Base-by-base conservation (phyloP, 2,888 invertebrate genomes). In the Leucoptera coffeella region DNA sequence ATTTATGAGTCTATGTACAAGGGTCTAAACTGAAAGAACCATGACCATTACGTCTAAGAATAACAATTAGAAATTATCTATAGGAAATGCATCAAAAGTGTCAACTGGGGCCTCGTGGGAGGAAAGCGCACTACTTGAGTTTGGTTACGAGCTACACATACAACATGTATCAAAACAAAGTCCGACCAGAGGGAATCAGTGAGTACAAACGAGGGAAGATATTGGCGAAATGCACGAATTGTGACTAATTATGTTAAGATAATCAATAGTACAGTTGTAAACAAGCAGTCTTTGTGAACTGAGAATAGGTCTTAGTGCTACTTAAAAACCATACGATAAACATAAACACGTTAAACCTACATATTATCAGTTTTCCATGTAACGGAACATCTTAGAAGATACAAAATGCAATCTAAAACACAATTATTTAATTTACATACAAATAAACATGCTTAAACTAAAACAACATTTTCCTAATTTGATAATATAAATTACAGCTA, bases 331-430 rank as follows among this genome's bases (percentile, higher is more conserved):
- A 60, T n/a, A 60, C 55, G 53, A 58, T 47, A 62, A 52, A 55
- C 62, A 64, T 50, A 61, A 64, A 62, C 59, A n/a, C n/a, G n/a
- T n/a, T n/a, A n/a, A n/a, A n/a, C n/a, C n/a, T n/a, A n/a, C n/a
- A n/a, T n/a, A n/a, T n/a, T n/a, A n/a, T n/a, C n/a, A n/a, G n/a
- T n/a, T n/a, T n/a, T n/a, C n/a, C n/a, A n/a, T n/a, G n/a, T 48
- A 57, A 49, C 43, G 48, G 50, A 10, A 57, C 51, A 55, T 43
- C 46, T 57, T 64, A 65, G 45, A 50, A 47, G 35, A 53, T 67
- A 65, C 53, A 65, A 69, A 69, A 69, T 69, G 69, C 69, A 62
- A 69, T 65, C 62, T 64, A 64, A 62, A 67, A 64, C 64, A 65
- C 61, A 52, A 56, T 56, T 60, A 62, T 60, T 60, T 53, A 52